Conservation (phyloP, 2,113 vertebrate genomes). For the Chiloscyllium plagiosum region DNA sequence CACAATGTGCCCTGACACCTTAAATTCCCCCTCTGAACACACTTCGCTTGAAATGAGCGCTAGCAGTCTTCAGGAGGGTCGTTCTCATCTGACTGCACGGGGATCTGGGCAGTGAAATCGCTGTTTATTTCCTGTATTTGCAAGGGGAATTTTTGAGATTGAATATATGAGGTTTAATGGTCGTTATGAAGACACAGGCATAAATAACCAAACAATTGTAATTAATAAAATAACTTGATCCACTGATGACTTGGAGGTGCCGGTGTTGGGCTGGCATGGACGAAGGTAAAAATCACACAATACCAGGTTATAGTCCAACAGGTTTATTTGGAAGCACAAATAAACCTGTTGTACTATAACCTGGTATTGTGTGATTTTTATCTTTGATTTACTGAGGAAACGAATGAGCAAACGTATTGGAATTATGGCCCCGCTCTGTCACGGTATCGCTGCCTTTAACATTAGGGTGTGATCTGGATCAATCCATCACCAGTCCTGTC, state of each 20-base stretch:
- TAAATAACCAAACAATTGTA: conserved; percentile 35
- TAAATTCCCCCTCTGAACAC: not conserved
- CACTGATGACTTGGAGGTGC: too few relatives aligned
- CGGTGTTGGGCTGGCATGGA: too few relatives aligned
- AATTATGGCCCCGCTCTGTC: not conserved
- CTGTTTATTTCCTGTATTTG: not conserved
- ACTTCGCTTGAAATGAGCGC: not conserved
- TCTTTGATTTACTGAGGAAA: conserved; percentile 24
- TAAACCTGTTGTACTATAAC: too few relatives aligned
- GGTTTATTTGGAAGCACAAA: too few relatives aligned
- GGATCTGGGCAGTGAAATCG: not conserved
- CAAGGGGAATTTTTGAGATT: conserved; percentile 5
- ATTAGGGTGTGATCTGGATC: not conserved
- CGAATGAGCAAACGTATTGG: conserved; percentile 23
- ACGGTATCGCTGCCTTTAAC: not conserved
- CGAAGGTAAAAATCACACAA: too few relatives aligned
- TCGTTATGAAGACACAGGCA: not conserved
- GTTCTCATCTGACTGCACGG: not conserved
- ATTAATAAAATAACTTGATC: too few relatives aligned
- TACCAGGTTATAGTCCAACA: too few relatives aligned
- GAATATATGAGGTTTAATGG: not conserved
- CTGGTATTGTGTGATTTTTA: too few relatives aligned
- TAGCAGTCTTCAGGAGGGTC: not conserved
- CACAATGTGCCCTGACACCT: not conserved
- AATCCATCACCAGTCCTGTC: not conserved